phyloP scores from a whole-genome alignment of 2,113 vertebrate genomes.

The Terrapene triunguis region DNA sequence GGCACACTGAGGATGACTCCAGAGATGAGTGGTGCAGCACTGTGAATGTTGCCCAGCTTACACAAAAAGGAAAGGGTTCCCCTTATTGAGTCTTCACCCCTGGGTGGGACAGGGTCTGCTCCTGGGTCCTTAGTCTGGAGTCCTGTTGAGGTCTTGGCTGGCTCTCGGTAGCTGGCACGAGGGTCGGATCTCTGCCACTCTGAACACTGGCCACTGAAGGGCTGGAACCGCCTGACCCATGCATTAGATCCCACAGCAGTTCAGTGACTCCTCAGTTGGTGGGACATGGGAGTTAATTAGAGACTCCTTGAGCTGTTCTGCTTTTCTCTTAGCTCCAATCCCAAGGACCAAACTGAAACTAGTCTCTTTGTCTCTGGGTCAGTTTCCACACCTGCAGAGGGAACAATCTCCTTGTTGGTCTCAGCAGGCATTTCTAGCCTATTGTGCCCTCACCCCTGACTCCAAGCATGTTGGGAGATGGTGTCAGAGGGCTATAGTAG shows the following conservation, averaged over 20 bases:
- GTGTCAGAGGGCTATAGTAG: neutral
- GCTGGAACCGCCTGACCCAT: neutral
- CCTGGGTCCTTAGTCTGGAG: neutral
- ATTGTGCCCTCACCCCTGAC: neutral
- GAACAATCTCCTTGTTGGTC: neutral
- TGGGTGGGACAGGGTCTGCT: neutral
- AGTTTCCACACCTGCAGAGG: neutral
- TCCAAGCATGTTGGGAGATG: neutral
- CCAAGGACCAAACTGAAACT: neutral
- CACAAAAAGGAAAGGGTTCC: neutral
- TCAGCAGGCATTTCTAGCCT: neutral
- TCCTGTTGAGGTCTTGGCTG: neutral
- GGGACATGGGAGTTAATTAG: neutral
- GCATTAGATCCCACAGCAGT: neutral
- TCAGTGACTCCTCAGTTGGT: neutral
- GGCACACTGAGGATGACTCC: neutral
- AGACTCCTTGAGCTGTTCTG: neutral
- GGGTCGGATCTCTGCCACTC: neutral
- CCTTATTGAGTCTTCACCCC: neutral
- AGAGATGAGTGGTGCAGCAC: neutral
- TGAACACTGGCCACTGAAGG: neutral
- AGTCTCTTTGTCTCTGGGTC: neutral
- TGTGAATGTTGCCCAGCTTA: neutral
- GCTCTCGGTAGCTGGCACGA: neutral
- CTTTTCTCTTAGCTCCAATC: neutral